Base-by-base conservation (phyloP, 2,113 vertebrate species). In the Puma concolor region DNA sequence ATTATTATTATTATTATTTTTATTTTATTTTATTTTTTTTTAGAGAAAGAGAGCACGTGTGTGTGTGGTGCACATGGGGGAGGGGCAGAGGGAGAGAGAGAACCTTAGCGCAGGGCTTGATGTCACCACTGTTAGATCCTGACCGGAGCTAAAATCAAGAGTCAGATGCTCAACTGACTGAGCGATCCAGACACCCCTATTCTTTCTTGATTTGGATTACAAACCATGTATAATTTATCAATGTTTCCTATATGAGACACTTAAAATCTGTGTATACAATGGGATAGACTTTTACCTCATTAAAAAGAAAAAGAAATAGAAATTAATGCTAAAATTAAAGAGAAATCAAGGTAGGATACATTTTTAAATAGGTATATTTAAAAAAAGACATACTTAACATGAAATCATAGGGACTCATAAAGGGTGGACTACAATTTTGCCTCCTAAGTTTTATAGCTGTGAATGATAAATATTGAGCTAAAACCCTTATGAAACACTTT, bases 251-350 rank as follows among this genome's bases (percentile, higher is more conserved):
- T 91, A 85, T 0, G 84, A 15, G 48, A 69, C 9, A 16, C 23
- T 84, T 91, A 69, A 76, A 36, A 54, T 66, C 44, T 89, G 5
- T 76, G 2, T 76, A 41, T 74, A 44, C 44, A 84, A 29, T 57
- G 15, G 11, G 60, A 54, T 76, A 15, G 29, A 90, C 64, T 95
- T 76, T 95, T 76, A 44, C 5, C 44, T 76, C 23, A 54, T 21
- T 83, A 7, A 21, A n/a, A 33, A 33, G 41, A 83, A 87, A 88
- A 74, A 74, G 9, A 79, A 86, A 25, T 38, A 92, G 54, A 33
- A 92, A 92, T 92, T 67, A 57, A 76, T 57, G 38, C 23, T 82
- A 88, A 88, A 88, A 54, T 25, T 36, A 96, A 79, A 64, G 31
- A 67, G 4, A 93, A 83, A 92, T 66, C 44, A 66, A 76, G 38